Base-by-base conservation (phyloP, 35 echinoderm and acorn worm species). In the Ptychodera flava region DNA sequence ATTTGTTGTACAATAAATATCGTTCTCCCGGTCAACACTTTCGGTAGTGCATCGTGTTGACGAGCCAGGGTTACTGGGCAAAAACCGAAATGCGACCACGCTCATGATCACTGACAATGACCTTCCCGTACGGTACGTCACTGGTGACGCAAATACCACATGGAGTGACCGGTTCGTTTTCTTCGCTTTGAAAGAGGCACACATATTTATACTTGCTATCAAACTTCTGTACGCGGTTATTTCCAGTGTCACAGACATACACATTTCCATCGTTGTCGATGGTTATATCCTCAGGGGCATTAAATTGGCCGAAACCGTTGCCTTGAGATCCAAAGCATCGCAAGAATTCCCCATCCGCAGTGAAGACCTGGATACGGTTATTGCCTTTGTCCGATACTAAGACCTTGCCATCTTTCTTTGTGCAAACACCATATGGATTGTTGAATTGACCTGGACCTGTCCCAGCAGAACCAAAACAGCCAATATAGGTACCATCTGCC, bases 331-430 rank as follows among this genome's bases (percentile, higher is more conserved):
- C 96, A 33, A 94, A 81, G 45, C 79, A 86, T 0, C 78, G 76
- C 1, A 90, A 87, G 83, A 89, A 94, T 16, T 92, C 92, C 16
- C 96, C 96, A 15, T 92, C 92, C 0, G 92, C 90, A 64, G 94
- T 94, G 82, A 92, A 99, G 16, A 94, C 88, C 53, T 99, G 93
- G 29, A 99, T 76, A 36, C 96, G 93, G 84, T 99, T 92, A 79
- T 99, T 99, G 2, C 96, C 92, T 36, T 89, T 90, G 86, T 94
- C 93, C 10, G 96, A 80, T 38, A 99, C 96, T 77, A 89, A 92
- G 28, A 99, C 86, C 87, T 94, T 92, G 0, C 96, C 96, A 82
- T 88, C 82, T 29, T 38, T 32, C 83, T 99, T 90, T 16, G 92
- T 89, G 0, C 79, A 82, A 32, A 94, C 94, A 0, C 92, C 92